phyloP scores from a whole-genome alignment of 1,140 invertebrate species.

The Trypoxylus dichotomus region DNA sequence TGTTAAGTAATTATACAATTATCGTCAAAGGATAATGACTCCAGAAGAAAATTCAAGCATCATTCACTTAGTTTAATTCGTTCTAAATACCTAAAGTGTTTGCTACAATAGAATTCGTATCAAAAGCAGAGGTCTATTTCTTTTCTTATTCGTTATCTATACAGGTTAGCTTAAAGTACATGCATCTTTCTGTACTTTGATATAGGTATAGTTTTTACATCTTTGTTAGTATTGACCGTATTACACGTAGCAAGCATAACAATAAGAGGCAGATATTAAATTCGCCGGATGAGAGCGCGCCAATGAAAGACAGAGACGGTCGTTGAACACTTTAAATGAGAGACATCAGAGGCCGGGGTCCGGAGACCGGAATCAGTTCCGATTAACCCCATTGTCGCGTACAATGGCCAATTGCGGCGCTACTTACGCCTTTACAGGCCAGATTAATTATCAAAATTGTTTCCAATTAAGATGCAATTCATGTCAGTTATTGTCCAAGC shows the following conservation, averaged over 20 bases:
- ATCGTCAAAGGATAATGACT: neutral
- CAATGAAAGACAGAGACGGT: slow-evolving; percentile 4
- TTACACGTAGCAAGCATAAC: neutral
- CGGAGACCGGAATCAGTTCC: slow-evolving; percentile 47
- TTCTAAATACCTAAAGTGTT: neutral
- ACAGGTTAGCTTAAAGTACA: no score
- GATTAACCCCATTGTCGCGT: slow-evolving; percentile 53
- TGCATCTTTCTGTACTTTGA: no score
- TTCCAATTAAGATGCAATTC: slow-evolving; percentile 57
- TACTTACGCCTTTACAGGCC: slow-evolving; percentile 52
- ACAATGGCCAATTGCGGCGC: slow-evolving; percentile 54
- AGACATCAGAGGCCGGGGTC: slow-evolving; percentile 15
- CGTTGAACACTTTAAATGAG: slow-evolving; percentile 25
- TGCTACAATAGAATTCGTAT: no score
- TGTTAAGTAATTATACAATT: neutral
- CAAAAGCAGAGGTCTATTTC: no score
- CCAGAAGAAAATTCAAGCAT: neutral
- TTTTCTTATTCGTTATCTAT: no score
- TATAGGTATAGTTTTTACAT: no score
- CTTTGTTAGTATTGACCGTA: neutral
- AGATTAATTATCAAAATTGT: slow-evolving; percentile 57
- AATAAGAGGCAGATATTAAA: slow-evolving; percentile 13
- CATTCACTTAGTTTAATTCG: neutral
- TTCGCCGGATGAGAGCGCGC: neutral
- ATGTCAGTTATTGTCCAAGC: slow-evolving; percentile 48